Evolutionary conservation across 2,797 vertebrate genomes (phyloP), one percentile per base, ranked within the genome.

Genomic region (Oryzias dopingdopingensis): DNA sequence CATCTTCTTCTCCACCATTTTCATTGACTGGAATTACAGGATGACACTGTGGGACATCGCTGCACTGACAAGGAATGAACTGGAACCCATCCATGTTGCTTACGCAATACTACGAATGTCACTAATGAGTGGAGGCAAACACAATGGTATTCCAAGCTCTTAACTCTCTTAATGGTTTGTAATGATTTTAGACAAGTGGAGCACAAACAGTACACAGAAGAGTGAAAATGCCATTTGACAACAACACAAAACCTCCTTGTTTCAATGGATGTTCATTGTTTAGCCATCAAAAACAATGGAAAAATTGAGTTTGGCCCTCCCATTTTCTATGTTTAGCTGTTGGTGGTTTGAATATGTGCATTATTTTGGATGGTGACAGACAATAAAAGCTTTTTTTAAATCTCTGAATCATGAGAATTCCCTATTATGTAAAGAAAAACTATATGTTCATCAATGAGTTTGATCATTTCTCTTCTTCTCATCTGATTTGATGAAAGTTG

Each of bases 51-150:
- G 23, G 44, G 43, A 15, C 24, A 47, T 20, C 41, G 47, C 26
- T 52, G 49, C 15, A 14, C 20, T 46, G 48, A 72, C 10, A 52
- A 16, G 15, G 45, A 29, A 49, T 58, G 29, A 60, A 67, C 8
- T 29, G 26, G 26, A 29, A 57, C n/a, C 20, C 58, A 40, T 50
- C 29, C 52, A 24, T 32, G 42, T 40, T 43, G 54, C 72, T 91
- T 90, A 46, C 41, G 18, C 82, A 90, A 89, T 48, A 29, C 47
- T 46, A 24, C 56, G 49, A 71, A 49, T 49, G 20, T 59, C 16
- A 22, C 65, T 83, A 77, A 83, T 76, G 72, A 82, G 71, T 52
- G 37, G 57, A 58, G 50, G 50, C 20, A 16, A 56, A 57, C 41
- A 58, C 18, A 41, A 46, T n/a, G 51, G 18, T 49, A 44, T 29